Conservation (phyloP, 2,888 invertebrate genomes). For the Tupiocoris notatus region DNA sequence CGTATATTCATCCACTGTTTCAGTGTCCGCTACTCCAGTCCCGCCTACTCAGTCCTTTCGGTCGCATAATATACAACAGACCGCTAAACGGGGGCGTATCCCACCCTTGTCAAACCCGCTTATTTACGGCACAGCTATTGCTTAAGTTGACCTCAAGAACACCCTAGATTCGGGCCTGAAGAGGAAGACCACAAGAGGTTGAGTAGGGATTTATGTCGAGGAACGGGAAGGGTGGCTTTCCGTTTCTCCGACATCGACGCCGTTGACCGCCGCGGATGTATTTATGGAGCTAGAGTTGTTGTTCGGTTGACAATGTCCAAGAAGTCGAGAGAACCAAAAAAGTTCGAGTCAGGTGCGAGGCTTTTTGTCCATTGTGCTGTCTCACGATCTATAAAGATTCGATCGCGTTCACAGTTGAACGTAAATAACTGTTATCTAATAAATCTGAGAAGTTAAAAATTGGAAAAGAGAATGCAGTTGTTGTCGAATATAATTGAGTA, state of each 20-base stretch:
- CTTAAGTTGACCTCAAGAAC: slow-evolving; percentile 23
- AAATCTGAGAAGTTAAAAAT: no score
- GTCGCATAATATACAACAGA: slow-evolving; percentile 9
- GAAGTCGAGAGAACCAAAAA: background rate
- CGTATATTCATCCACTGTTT: background rate
- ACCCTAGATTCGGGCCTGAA: background rate
- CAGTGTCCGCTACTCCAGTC: background rate
- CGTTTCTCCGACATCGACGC: background rate
- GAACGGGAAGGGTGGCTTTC: background rate
- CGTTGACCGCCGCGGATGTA: background rate
- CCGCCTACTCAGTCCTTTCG: background rate
- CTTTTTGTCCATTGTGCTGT: no score
- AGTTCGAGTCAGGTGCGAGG: background rate
- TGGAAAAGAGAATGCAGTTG: no score
- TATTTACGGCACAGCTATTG: slow-evolving; percentile 21
- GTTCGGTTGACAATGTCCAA: background rate
- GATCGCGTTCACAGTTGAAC: no score
- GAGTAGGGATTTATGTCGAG: background rate
- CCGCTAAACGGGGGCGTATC: background rate
- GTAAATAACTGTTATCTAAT: no score
- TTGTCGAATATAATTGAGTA: no score
- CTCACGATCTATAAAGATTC: no score
- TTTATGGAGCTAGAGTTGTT: background rate
- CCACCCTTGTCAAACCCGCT: slow-evolving; percentile 12
- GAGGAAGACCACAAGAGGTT: background rate